Percentiles rank a stretch among this genome's conserved stretches.
Evolutionary conservation across 2,888 invertebrate genomes (phyloP).

Genomic region (Philhelius pedissequus): DNA sequence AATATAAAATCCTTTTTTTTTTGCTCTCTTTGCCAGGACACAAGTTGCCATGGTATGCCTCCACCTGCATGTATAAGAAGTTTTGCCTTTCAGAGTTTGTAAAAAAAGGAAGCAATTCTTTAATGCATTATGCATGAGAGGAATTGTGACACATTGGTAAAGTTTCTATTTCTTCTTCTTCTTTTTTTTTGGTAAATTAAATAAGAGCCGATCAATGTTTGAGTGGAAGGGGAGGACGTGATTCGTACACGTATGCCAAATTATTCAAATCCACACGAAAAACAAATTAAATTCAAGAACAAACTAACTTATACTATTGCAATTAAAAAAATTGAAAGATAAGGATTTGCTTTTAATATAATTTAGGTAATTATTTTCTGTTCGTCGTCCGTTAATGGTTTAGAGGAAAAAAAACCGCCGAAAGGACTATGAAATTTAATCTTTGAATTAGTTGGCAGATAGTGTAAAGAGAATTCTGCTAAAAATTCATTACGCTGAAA

Average conservation of each 20-base stretch:
- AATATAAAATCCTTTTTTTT: conserved; percentile 7
- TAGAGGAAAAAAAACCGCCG: not conserved
- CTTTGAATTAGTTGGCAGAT: too few species aligned
- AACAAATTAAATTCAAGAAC: not conserved
- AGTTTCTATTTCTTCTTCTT: conserved; percentile 6
- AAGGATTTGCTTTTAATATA: not conserved
- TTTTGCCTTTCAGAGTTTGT: not conserved
- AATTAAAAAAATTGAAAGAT: not conserved
- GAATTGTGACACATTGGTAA: conserved; percentile 40
- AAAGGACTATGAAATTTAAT: too few species aligned
- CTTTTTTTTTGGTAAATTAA: not conserved
- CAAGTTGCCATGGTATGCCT: not conserved
- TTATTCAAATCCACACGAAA: not conserved
- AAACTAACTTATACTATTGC: not conserved
- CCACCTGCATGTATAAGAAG: not conserved
- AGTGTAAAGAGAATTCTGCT: too few species aligned
- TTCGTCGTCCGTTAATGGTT: not conserved
- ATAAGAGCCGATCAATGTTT: not conserved
- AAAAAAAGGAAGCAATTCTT: not conserved
- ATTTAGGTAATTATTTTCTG: not conserved
- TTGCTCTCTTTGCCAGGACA: not conserved
- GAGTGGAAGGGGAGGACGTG: not conserved
- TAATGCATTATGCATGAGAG: conserved; percentile 44
- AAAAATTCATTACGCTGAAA: too few species aligned
- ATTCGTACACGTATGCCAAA: not conserved